phyloP scores from a whole-genome alignment of 2,888 invertebrate species.

The Helicoverpa assulta region DNA sequence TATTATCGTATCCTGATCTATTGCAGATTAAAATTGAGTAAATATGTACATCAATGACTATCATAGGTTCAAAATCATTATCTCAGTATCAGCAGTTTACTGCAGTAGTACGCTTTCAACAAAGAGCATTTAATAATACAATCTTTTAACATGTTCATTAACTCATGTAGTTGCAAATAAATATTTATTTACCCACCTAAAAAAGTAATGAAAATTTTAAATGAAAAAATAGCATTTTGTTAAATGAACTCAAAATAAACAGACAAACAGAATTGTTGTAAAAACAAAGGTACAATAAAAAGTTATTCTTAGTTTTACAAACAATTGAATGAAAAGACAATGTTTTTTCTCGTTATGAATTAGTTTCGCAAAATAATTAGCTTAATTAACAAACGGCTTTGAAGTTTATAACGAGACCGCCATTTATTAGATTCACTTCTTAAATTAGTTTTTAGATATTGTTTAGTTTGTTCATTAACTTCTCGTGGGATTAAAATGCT shows the following conservation, averaged over 20 bases:
- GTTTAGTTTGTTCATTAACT: background rate
- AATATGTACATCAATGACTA: too few relatives aligned
- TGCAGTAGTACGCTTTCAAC: too few relatives aligned
- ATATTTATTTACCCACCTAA: background rate
- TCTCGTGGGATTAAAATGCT: background rate
- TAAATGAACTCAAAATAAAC: background rate
- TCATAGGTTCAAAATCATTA: too few relatives aligned
- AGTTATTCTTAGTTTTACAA: background rate
- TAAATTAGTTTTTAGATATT: background rate
- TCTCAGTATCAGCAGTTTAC: too few relatives aligned
- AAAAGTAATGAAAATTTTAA: background rate
- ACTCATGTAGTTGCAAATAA: too few relatives aligned
- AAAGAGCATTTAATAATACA: too few relatives aligned
- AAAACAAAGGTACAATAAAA: background rate
- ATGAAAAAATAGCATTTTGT: background rate
- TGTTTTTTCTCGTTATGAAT: background rate
- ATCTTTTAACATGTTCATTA: too few relatives aligned
- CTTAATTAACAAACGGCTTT: conserved; percentile 1
- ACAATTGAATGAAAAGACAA: conserved; percentile 5
- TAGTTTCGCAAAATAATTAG: conserved; percentile 1
- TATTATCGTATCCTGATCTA: too few relatives aligned
- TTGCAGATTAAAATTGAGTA: too few relatives aligned
- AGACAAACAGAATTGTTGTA: conserved; percentile 6
- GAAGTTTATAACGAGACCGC: background rate
- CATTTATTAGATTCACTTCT: background rate